Conservation (phyloP, 2,113 vertebrate genomes). For the Lutjanus erythropterus region DNA sequence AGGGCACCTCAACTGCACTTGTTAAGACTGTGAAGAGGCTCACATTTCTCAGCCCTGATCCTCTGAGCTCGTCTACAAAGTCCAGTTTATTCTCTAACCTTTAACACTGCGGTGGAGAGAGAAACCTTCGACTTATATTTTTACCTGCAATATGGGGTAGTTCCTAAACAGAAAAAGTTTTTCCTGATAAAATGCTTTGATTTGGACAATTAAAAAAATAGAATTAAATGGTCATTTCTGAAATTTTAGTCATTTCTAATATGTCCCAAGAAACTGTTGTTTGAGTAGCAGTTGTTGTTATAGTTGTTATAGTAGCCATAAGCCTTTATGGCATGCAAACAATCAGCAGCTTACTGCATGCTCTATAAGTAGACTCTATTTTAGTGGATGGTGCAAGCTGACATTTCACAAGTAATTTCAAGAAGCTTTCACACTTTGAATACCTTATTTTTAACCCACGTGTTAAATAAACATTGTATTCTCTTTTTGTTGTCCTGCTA, state of each 20-base stretch:
- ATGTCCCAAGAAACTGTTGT: not conserved
- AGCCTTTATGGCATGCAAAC: conserved; percentile 3
- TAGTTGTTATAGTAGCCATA: not conserved
- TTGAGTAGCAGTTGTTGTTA: not conserved
- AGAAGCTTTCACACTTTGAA: not conserved
- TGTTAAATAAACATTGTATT: not conserved
- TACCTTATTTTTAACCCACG: not conserved
- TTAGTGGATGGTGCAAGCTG: not conserved
- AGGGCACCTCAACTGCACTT: not conserved
- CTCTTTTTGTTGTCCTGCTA: not conserved
- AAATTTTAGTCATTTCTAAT: too few relatives aligned
- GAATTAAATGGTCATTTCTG: not conserved
- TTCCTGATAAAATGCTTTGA: not conserved
- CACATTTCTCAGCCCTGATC: not conserved
- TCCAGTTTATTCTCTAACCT: not conserved
- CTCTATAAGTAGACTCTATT: not conserved
- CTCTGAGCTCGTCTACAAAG: not conserved
- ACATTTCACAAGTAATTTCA: not conserved
- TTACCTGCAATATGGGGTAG: not conserved
- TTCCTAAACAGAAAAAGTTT: not conserved
- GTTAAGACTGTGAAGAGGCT: not conserved
- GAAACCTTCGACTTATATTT: not conserved
- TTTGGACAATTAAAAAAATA: not conserved
- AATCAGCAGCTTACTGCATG: conserved; percentile 2
- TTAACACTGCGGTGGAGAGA: not conserved